phyloP scores from a whole-genome alignment of 2,113 vertebrate species.

The Danionella cerebrum region DNA sequence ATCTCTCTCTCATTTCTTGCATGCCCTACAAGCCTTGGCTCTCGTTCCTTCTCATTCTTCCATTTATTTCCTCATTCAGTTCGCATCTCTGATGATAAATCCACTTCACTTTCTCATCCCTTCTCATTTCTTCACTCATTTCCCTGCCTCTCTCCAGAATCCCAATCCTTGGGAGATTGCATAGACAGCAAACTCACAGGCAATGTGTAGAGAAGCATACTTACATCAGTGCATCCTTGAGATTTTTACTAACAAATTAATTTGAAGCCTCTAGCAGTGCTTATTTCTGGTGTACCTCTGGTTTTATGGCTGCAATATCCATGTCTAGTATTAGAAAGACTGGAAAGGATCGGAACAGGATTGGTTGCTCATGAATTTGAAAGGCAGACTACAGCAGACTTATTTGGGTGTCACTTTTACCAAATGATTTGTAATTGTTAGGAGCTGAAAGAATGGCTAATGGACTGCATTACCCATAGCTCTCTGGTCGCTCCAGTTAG shows the following conservation, averaged over 20 bases:
- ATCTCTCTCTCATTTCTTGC: constrained; percentile 19
- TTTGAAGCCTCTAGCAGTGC: not conserved
- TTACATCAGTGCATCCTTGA: not conserved
- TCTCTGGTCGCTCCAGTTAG: too few relatives aligned
- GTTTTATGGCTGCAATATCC: not conserved
- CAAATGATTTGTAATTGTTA: too few relatives aligned
- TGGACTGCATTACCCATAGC: too few relatives aligned
- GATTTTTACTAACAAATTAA: not conserved
- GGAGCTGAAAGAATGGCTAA: too few relatives aligned
- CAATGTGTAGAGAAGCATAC: not conserved
- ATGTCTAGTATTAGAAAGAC: not conserved
- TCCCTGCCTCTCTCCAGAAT: constrained; percentile 10
- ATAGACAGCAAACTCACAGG: not conserved
- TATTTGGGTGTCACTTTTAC: too few relatives aligned
- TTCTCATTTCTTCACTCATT: constrained; percentile 5
- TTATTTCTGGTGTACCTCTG: not conserved
- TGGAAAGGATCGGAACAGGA: not conserved
- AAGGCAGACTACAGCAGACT: too few relatives aligned
- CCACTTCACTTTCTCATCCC: not conserved
- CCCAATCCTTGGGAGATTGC: not conserved
- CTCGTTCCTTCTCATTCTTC: constrained; percentile 1
- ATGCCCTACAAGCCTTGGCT: constrained; percentile 5
- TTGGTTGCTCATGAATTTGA: too few relatives aligned
- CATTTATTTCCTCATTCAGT: not conserved
- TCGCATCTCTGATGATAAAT: not conserved